These are phyloP conservation scores for Spinus pinus DNA, from an alignment of 2,797 vertebrate genomes.

Conservation along the genomic window DNA sequence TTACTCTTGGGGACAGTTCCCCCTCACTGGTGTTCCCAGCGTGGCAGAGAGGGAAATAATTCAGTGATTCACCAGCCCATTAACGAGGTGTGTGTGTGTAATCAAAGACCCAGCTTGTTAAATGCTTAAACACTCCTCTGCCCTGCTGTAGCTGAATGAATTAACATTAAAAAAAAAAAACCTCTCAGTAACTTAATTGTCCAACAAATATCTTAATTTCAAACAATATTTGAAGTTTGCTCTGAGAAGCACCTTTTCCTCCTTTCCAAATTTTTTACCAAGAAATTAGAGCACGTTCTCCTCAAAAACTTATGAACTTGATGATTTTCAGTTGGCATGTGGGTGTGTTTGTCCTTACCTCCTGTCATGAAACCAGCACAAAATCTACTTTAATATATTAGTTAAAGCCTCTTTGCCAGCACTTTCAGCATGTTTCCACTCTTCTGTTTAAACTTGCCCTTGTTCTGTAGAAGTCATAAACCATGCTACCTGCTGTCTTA, in stretches of 20 bases:
- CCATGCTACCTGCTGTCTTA: neutral
- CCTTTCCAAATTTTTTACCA: neutral
- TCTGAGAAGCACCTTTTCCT: neutral
- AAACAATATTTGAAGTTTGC: neutral
- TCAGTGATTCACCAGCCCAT: neutral
- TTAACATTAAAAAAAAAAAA: neutral
- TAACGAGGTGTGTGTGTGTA: neutral
- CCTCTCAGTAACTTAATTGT: neutral
- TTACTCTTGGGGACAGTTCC: neutral
- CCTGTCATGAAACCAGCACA: neutral
- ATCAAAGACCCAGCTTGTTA: neutral
- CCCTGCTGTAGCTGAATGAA: neutral
- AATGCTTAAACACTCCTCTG: neutral
- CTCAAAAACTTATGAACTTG: neutral
- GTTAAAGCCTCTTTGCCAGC: neutral
- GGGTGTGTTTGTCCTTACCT: neutral
- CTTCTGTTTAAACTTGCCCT: neutral
- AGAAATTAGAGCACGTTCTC: neutral
- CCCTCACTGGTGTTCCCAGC: neutral
- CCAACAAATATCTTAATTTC: neutral
- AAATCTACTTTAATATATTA: neutral
- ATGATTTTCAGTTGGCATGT: neutral
- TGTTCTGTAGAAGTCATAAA: neutral
- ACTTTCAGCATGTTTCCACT: neutral
- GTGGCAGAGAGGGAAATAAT: neutral